Evolutionary conservation across 37 sponge, comb jelly and placozoan species (phyloP).

Genomic region (Aphrocallistes beatrix): DNA sequence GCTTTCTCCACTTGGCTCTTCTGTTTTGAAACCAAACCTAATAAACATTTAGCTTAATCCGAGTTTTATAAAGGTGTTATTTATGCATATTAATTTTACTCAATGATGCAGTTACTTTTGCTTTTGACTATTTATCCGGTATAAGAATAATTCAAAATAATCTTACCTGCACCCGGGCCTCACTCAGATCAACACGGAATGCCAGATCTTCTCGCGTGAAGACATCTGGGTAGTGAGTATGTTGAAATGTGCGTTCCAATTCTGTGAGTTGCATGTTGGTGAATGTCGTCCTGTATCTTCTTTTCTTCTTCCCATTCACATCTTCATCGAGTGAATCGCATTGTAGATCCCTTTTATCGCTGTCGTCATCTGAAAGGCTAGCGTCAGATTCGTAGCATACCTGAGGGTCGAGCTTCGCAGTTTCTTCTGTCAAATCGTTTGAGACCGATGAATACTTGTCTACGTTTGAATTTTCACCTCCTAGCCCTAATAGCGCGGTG

Average conservation of each 20-base stretch:
- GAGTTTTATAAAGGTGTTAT: too few species aligned
- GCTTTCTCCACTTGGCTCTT: conserved; percentile 70
- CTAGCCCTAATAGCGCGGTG: not conserved
- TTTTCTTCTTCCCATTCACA: conserved; percentile 38
- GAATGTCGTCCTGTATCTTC: conserved; percentile 79
- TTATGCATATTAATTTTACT: not conserved
- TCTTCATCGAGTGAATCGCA: not conserved
- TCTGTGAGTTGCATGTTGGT: conserved; percentile 68
- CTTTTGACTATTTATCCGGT: not conserved
- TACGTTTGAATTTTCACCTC: not conserved
- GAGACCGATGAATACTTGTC: not conserved
- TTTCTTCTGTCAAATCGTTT: not conserved
- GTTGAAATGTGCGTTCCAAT: conserved; percentile 71
- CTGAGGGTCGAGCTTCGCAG: not conserved
- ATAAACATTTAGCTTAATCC: too few species aligned
- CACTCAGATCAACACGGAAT: conserved; percentile 58
- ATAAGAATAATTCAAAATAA: not conserved
- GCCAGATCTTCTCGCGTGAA: conserved; percentile 82
- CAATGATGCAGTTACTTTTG: not conserved
- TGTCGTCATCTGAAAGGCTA: not conserved
- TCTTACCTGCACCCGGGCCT: conserved; percentile 83
- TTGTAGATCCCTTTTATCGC: not conserved
- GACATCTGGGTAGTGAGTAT: conserved; percentile 82
- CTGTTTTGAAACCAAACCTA: conserved; percentile 92
- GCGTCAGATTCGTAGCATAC: not conserved